Conservation (phyloP, 2,797 vertebrate species). For the Petrocephalus sullivani region DNA sequence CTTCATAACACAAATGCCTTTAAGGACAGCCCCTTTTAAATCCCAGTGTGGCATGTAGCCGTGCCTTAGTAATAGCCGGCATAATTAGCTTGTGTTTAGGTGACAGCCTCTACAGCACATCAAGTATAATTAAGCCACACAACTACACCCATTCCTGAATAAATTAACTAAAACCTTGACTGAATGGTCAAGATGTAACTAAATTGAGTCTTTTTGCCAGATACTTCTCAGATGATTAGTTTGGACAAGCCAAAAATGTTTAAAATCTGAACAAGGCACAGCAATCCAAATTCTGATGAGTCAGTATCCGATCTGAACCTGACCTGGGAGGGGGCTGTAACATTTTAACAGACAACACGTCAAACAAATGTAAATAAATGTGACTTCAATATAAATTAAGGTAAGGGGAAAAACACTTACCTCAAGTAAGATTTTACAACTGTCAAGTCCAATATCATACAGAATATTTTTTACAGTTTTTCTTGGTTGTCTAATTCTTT, state of each 20-base stretch:
- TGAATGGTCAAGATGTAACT: background rate
- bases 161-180: background rate
- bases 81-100: constrained; percentile 1
- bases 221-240: background rate
- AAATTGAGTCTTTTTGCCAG: background rate
- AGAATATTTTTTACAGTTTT: constrained; percentile 88
- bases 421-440: constrained; percentile 65
- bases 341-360: background rate
- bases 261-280: background rate
- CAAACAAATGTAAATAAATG: background rate
- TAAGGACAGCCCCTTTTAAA: background rate
- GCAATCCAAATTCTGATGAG: background rate
- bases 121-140: background rate
- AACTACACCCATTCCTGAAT: background rate
- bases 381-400: background rate
- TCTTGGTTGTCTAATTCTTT: constrained; percentile 87
- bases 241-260: background rate
- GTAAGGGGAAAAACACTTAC: constrained; percentile 41
- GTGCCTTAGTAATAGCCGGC: too few relatives aligned
- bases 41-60: background rate
- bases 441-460: constrained; percentile 85
- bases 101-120: constrained; percentile 2
- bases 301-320: background rate
- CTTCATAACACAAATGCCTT: background rate
- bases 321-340: background rate